Evolutionary conservation across 2,113 vertebrate genomes (phyloP), one percentile per base, ranked within the genome.

Genomic region (Eulemur macaco): DNA sequence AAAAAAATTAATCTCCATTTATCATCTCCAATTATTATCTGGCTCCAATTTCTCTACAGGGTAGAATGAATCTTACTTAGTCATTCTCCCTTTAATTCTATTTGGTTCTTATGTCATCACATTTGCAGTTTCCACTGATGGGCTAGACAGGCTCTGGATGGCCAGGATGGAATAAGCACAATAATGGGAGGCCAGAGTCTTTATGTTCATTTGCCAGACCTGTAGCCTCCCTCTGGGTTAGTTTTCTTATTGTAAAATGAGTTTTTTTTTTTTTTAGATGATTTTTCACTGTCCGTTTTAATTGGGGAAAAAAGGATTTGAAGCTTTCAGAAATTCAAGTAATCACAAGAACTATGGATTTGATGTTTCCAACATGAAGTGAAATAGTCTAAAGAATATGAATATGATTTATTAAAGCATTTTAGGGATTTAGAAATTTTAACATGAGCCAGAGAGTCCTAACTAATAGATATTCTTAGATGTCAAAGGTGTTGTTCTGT

Each of bases 351-450:
- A 88, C 86, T 52, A 73, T 47, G 27, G 20, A 82, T 73, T 94
- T 56, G 31, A 20, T 93, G 10, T 95, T 96, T 94, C n/a, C 45
- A 76, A 20, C 39, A 74, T 56, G 34, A 94, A 95, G 34, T 77
- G 66, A 87, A 87, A 69, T 73, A 81, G 69, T 71, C 52, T 81
- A 89, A 93, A 89, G 39, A 39, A 68, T 84, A 71, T 37, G 12
- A 68, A 73, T 76, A 54, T 20, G 27, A 85, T 85, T 82, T 95
- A 37, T 81, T 74, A 84, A 85, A 92, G 47, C 23, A 94, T 90
- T 81, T 95, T 92, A 69, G 96, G 80, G 58, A 64, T 81, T 81
- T 71, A 77, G 63, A 73, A 90, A 93, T 76, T 89, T 92, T 90
- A 54, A 87, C 87, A 56, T 85, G 12, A 84, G n/a, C 27, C n/a